A percentile compares a stretch with the other conserved stretches of the same genome.
Evolutionary conservation across 2,888 invertebrate species (phyloP).

Genomic region (Lutraria lutraria): DNA sequence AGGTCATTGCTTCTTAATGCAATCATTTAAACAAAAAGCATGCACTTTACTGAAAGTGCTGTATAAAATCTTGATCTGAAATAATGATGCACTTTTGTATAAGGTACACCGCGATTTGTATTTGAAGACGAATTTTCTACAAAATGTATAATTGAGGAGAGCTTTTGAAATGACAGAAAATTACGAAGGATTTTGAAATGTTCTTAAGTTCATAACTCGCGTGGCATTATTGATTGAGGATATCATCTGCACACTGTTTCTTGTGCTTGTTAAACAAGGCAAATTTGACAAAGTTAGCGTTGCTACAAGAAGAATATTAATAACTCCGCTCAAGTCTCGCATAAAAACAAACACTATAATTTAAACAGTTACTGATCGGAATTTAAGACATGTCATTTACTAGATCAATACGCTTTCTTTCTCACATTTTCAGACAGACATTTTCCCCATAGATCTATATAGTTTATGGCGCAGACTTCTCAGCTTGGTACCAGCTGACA

Average conservation of each 20-base stretch:
- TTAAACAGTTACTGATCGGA: conserved; percentile 10
- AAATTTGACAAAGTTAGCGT: not conserved
- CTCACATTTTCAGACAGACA: conserved; percentile 24
- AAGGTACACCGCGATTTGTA: too few species aligned
- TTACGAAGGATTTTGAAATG: not conserved
- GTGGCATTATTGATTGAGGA: not conserved
- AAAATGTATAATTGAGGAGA: not conserved
- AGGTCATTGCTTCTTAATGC: too few species aligned
- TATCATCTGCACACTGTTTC: not conserved
- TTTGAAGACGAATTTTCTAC: too few species aligned
- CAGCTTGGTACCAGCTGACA: conserved; percentile 6
- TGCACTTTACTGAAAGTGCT: too few species aligned
- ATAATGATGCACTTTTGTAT: too few species aligned
- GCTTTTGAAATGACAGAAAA: conserved; percentile 2
- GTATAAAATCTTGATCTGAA: too few species aligned
- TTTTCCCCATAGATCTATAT: not conserved
- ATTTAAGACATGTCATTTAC: conserved; percentile 6
- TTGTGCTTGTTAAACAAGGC: not conserved
- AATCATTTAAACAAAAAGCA: too few species aligned
- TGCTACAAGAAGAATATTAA: not conserved
- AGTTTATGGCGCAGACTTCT: not conserved
- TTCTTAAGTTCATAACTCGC: not conserved
- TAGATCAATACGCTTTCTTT: conserved; percentile 3
- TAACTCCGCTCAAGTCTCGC: not conserved
- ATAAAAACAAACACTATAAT: not conserved